Evolutionary conservation across 2,113 vertebrate species (phyloP).

Genomic region (Anseranas semipalmata): DNA sequence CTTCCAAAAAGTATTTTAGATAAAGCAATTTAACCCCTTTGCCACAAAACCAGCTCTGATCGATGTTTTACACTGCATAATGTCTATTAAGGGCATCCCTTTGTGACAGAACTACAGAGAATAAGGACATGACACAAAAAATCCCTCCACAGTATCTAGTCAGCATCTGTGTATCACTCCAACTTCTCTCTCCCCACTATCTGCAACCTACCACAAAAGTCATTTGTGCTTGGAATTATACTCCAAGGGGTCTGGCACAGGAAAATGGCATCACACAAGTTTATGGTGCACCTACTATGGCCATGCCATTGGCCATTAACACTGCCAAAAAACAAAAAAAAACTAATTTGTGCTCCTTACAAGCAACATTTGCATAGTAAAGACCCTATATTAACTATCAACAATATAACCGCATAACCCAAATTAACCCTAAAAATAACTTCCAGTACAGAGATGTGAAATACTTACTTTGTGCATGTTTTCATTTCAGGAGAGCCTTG

Average conservation of each 20-base stretch:
- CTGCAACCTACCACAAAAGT: background rate
- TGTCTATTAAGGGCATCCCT: background rate
- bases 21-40: background rate
- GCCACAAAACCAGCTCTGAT: background rate
- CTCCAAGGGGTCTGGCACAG: background rate
- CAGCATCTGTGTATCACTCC: background rate
- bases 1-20: background rate
- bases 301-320: background rate
- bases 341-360: background rate
- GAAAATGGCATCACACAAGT: background rate
- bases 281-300: background rate
- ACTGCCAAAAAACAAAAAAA: background rate
- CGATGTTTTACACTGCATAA: background rate
- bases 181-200: background rate
- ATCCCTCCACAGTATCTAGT: background rate
- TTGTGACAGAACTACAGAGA: background rate
- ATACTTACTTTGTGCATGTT: background rate
- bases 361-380: background rate
- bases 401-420: background rate
- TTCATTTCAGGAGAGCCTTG: constrained; percentile 35
- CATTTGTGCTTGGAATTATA: background rate
- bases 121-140: fast-evolving
- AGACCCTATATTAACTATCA: background rate
- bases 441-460: background rate
- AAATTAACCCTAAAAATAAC: constrained; percentile 65